Evolutionary conservation across 1,140 invertebrate species (phyloP).

Genomic region (Lordiphosa mommai): DNA sequence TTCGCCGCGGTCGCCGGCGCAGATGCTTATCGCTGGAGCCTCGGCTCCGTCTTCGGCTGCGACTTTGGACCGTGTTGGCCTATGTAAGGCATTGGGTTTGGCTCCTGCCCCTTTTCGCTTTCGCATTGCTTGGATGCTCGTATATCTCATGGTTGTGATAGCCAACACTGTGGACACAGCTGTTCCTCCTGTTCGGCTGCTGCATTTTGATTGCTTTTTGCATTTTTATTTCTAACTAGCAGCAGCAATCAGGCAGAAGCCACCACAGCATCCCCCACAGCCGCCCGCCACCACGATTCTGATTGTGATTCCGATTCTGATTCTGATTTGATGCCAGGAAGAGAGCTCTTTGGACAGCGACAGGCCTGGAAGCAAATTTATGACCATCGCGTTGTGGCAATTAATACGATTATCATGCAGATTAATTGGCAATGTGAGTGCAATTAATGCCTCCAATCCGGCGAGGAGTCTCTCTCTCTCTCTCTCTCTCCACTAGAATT

Average conservation of each 20-base stretch:
- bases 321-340: constrained; percentile 16
- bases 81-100: constrained; percentile 72
- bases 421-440: constrained; percentile 62
- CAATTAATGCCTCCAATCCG: constrained; percentile 43
- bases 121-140: constrained; percentile 12
- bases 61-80: constrained; percentile 8
- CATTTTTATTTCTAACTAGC: constrained; percentile 28
- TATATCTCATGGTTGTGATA: background rate
- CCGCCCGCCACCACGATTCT: background rate
- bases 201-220: constrained; percentile 47
- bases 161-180: background rate
- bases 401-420: constrained; percentile 69
- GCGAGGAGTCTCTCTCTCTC: no score
- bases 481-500: no score
- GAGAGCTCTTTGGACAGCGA: constrained; percentile 1
- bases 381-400: constrained; percentile 33
- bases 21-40: constrained; percentile 37
- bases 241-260: constrained; percentile 16
- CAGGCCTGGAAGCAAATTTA: constrained; percentile 27
- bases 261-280: constrained; percentile 5
- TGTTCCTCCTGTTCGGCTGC: background rate
- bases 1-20: constrained; percentile 14
- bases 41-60: constrained; percentile 1
- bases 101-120: constrained; percentile 33
- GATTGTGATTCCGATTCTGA: constrained; percentile 11